Percentiles rank a stretch among this genome's conserved stretches.
Evolutionary conservation across 2,888 invertebrate species (phyloP).

Genomic region (Agriopis marginaria): DNA sequence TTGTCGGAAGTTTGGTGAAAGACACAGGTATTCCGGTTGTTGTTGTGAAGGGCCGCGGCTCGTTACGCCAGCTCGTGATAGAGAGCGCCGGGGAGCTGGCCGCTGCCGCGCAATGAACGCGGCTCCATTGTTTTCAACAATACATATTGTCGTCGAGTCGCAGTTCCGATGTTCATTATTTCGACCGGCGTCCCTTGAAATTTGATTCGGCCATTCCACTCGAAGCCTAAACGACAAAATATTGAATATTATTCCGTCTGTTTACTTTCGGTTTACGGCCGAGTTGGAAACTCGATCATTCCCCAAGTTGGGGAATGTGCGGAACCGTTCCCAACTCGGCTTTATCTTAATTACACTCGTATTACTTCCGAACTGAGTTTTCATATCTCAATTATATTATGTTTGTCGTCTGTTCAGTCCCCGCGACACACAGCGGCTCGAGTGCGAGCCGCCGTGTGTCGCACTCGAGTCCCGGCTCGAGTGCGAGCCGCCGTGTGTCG

Average conservation of each 20-base stretch:
- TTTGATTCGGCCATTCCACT: constrained; percentile 5
- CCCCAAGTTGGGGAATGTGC: constrained; percentile 25
- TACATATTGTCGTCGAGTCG: constrained; percentile 18
- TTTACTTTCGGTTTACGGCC: constrained; percentile 19
- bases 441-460: no score
- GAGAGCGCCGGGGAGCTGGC: neutral
- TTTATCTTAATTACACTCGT: constrained; percentile 30
- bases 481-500: no score
- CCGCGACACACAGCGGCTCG: neutral
- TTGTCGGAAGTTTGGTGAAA: no score
- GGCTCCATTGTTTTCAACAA: constrained; percentile 26
- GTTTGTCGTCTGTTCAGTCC: neutral
- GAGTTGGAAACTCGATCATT: constrained; percentile 18
- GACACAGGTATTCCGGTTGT: no score
- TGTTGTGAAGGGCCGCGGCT: no score
- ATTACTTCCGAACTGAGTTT: constrained; percentile 20
- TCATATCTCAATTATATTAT: constrained; percentile 17
- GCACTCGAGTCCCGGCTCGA: no score
- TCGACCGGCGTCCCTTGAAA: constrained; percentile 11
- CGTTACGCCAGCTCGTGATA: neutral
- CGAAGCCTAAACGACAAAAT: constrained; percentile 2
- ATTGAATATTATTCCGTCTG: constrained; percentile 21
- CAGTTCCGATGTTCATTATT: constrained; percentile 1
- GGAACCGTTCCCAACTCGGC: constrained; percentile 22
- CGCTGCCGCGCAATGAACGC: neutral